Conservation (phyloP, 2,888 invertebrate genomes). For the Macropis europaea region DNA sequence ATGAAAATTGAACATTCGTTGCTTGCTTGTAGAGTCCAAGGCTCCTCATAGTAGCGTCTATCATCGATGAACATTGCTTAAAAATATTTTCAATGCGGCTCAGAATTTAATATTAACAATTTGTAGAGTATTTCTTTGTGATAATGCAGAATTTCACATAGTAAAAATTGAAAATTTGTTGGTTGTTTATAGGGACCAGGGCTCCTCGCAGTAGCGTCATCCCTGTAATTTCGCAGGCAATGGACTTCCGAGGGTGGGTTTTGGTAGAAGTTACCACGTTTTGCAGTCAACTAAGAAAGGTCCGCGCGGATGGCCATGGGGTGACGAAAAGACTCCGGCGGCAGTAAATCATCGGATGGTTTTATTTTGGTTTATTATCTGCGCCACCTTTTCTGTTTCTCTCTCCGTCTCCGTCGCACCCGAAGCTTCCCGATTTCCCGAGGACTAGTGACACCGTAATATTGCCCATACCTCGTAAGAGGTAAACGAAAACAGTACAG, state of each 20-base stretch:
- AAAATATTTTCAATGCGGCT: too few relatives aligned
- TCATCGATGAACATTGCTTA: too few relatives aligned
- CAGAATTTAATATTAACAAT: too few relatives aligned
- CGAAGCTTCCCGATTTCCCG: not conserved
- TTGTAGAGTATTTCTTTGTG: too few relatives aligned
- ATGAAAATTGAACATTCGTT: too few relatives aligned
- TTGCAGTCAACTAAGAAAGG: constrained; percentile 5
- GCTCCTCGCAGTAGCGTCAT: not conserved
- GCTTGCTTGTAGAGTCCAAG: too few relatives aligned
- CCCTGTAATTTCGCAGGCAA: constrained; percentile 35
- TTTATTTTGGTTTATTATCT: constrained; percentile 65
- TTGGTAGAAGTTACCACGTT: constrained; percentile 22
- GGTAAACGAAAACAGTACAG: constrained; percentile 1
- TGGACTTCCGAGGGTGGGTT: constrained; percentile 7
- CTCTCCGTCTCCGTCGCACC: not conserved
- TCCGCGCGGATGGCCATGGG: not conserved
- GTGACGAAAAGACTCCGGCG: constrained; percentile 16
- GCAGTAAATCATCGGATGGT: constrained; percentile 70
- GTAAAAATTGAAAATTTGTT: too few relatives aligned
- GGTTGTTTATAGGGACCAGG: too few relatives aligned
- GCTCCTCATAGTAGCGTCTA: too few relatives aligned
- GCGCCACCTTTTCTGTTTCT: not conserved
- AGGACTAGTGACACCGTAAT: constrained; percentile 22
- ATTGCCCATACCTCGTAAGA: constrained; percentile 19
- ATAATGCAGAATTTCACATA: too few relatives aligned